Evolutionary conservation across 2,113 vertebrate genomes (phyloP), one percentile per base, ranked within the genome.

Genomic region (Glaucomys volans): DNA sequence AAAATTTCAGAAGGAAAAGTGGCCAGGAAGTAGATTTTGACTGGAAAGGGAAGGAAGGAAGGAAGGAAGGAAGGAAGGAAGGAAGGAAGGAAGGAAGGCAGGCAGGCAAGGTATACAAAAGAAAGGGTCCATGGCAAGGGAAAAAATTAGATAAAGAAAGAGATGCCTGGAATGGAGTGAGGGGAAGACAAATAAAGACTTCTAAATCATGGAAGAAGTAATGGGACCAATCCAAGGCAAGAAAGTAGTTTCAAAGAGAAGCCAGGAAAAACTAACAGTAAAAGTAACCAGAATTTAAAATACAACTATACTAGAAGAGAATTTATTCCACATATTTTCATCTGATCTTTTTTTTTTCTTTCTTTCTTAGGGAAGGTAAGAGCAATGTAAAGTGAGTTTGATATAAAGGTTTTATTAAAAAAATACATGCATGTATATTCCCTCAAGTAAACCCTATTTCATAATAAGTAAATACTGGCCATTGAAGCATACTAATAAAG

Each of bases 341-440:
- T 66, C 44, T 71, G 69, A 77, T 28, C 54, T 50, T 47, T 54
- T 37, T 26, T 10, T n/a, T n/a, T n/a, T n/a, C n/a, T n/a, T 10
- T 13, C 22, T 37, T 8, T 13, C 30, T 35, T 2, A 69, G 37
- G 54, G 18, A 50, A 79, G 8, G 67, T 18, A 57, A 90, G 40
- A 85, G 24, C 75, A 95, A 93, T n/a, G 42, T 30, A 2, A 91
- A 95, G 37, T 76, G 77, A 75, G 37, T 84, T 75, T 92, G 74
- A 94, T 86, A 50, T 77, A 77, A 85, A 84, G 42, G 20, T 94
- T 92, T 88, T 52, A 75, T 93, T 8, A 24, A 24, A 57, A 57
- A 54, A 30, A 66, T 11, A 66, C 5, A 67, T 35, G 22, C 26
- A 47, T 1, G 12, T 40, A 37, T 94, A 89, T 79, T 20, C 8